Percentiles rank a stretch among this genome's conserved stretches.
These are phyloP conservation scores for Corythoichthys intestinalis DNA, from an alignment of 2,113 vertebrate species.

Conservation along the genomic window DNA sequence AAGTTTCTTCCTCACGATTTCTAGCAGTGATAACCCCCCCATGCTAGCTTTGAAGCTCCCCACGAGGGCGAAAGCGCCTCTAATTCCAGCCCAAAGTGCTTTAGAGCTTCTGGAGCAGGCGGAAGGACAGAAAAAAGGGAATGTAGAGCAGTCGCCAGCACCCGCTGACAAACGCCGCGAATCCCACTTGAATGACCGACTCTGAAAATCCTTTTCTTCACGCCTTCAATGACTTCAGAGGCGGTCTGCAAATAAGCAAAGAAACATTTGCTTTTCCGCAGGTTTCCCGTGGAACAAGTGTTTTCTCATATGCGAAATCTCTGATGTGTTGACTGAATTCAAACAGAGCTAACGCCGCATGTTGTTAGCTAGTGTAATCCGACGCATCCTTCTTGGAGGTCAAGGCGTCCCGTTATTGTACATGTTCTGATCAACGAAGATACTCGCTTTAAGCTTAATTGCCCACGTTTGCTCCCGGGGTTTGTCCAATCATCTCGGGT, in stretches of 20 bases:
- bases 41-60: slow-evolving; percentile 58
- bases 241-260: neutral
- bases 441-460: slow-evolving; percentile 40
- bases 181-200: slow-evolving; percentile 6
- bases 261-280: neutral
- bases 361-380: neutral
- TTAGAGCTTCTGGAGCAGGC: slow-evolving; percentile 55
- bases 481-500: slow-evolving; percentile 44
- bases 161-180: slow-evolving; percentile 39
- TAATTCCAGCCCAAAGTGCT: slow-evolving; percentile 61
- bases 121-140: slow-evolving; percentile 39
- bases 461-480: slow-evolving; percentile 12
- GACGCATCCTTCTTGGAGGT: neutral
- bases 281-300: neutral
- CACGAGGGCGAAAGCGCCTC: slow-evolving; percentile 38
- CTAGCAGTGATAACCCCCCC: slow-evolving; percentile 12
- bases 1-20: slow-evolving; percentile 40
- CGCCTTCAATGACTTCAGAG: neutral
- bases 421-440: slow-evolving; percentile 36
- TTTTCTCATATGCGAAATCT: neutral
- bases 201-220: neutral
- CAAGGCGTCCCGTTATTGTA: neutral
- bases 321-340: neutral
- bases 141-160: slow-evolving; percentile 56
- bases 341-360: neutral